Conservation (phyloP, 1,140 invertebrate species). For the Pomacea maculata region DNA sequence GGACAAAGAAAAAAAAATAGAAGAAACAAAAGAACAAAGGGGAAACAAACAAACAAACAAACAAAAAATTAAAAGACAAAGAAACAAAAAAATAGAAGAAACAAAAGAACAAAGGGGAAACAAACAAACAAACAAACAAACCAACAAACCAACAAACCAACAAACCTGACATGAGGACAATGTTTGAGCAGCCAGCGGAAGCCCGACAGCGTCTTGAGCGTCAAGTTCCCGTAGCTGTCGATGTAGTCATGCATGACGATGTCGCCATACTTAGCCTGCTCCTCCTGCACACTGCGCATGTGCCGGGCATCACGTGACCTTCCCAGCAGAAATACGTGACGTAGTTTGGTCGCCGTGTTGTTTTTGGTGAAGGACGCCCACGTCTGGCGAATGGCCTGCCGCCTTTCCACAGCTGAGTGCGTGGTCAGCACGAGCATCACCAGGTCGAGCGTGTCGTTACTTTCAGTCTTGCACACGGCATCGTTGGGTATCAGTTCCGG, state of each 20-base stretch:
- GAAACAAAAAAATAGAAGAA: background rate
- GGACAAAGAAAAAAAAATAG: too few relatives aligned
- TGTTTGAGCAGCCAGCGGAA: conserved; percentile 80
- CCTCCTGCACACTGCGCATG: conserved; percentile 56
- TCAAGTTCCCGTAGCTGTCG: conserved; percentile 84
- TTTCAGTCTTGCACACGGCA: too few relatives aligned
- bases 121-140: background rate
- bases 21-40: too few relatives aligned
- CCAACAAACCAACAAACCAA: background rate
- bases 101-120: too few relatives aligned
- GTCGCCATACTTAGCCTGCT: conserved; percentile 73
- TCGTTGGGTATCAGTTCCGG: too few relatives aligned
- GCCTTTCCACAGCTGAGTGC: conserved; percentile 7
- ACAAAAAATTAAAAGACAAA: background rate
- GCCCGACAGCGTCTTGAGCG: conserved; percentile 85
- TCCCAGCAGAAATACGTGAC: conserved; percentile 33
- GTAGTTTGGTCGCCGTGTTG: conserved; percentile 30
- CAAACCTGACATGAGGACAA: conserved; percentile 67
- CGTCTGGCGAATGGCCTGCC: conserved; percentile 32
- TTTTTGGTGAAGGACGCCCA: conserved; percentile 32
- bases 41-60: too few relatives aligned
- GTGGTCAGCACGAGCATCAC: conserved; percentile 19
- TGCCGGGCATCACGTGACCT: background rate
- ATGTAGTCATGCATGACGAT: conserved; percentile 80
- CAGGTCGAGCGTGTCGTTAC: background rate